Evolutionary conservation across 2,888 invertebrate species (phyloP).

Genomic region (Crematogaster levior): DNA sequence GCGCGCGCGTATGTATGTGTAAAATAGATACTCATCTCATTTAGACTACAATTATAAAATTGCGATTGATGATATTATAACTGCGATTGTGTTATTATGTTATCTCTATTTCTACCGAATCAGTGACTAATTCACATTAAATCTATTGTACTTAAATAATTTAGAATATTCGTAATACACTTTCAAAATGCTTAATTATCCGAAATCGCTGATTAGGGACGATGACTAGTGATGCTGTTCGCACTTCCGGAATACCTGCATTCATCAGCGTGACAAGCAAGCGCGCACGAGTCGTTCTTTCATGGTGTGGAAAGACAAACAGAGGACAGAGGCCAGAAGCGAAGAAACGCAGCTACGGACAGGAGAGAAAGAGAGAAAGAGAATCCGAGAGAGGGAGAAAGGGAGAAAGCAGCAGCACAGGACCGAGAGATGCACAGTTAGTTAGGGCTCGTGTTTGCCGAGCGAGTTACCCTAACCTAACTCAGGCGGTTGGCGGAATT

Average conservation of each 20-base stretch:
- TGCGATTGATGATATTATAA: too few relatives aligned
- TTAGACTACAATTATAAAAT: background rate
- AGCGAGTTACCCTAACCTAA: constrained; percentile 86
- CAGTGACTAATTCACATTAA: constrained; percentile 17
- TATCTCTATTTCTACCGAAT: constrained; percentile 2
- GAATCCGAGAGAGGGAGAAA: constrained; percentile 24
- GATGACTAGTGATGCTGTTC: constrained; percentile 52
- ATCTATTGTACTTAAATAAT: constrained; percentile 12
- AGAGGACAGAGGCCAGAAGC: constrained; percentile 68
- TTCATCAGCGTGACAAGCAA: constrained; percentile 65
- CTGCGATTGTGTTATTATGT: background rate
- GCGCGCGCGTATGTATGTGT: too few relatives aligned
- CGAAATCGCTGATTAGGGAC: constrained; percentile 42
- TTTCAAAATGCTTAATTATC: constrained; percentile 29
- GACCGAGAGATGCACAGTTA: constrained; percentile 84
- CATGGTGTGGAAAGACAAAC: constrained; percentile 80
- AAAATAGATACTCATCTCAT: too few relatives aligned
- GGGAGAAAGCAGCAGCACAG: constrained; percentile 63
- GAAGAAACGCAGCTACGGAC: constrained; percentile 42
- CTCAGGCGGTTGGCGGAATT: constrained; percentile 85
- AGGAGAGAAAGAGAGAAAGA: constrained; percentile 48
- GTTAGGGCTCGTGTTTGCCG: constrained; percentile 85
- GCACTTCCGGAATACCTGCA: constrained; percentile 67
- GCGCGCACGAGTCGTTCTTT: constrained; percentile 76
- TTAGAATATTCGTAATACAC: background rate